Percentiles rank a stretch among this genome's conserved stretches.
Conservation (phyloP, 1,140 invertebrate genomes). For the Drosophila pseudoobscura region DNA sequence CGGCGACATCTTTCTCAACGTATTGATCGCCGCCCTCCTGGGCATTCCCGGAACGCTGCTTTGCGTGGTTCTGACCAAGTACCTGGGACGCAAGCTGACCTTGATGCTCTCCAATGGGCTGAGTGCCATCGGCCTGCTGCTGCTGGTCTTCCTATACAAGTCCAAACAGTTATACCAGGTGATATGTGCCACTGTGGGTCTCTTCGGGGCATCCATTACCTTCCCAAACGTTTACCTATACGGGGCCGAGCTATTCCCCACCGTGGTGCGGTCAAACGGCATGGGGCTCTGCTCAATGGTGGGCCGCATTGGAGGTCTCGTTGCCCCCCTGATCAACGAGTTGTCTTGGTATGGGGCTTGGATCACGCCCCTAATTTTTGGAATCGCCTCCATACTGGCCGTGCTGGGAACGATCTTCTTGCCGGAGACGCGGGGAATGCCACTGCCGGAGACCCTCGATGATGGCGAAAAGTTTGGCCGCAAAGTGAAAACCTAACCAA, state of each 20-base stretch:
- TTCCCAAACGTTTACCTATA: conserved; percentile 86
- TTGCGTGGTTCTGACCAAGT: conserved; percentile 87
- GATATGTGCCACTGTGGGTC: conserved; percentile 50
- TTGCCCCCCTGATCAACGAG: conserved; percentile 85
- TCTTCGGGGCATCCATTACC: conserved; percentile 84
- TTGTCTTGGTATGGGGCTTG: conserved; percentile 79
- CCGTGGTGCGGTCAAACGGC: conserved; percentile 85
- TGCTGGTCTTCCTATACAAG: conserved; percentile 85
- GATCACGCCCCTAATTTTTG: conserved; percentile 89
- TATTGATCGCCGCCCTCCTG: conserved; percentile 87
- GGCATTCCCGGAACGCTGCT: conserved; percentile 88
- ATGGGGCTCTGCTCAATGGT: conserved; percentile 85
- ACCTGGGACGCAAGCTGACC: conserved; percentile 87
- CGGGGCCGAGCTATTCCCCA: conserved; percentile 86
- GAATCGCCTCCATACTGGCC: conserved; percentile 86
- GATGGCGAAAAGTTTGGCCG: conserved; percentile 90
- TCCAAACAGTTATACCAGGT: conserved; percentile 13
- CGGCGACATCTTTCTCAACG: conserved; percentile 90
- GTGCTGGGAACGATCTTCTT: conserved; percentile 86
- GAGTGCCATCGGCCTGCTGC: conserved; percentile 86
- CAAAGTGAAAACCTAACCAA: conserved; percentile 61
- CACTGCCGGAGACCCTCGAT: conserved; percentile 90
- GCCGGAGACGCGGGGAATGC: conserved; percentile 90
- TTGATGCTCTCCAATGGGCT: conserved; percentile 86
- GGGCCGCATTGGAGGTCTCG: conserved; percentile 85